Conservation (phyloP, 2,113 vertebrate species). For the Mesitornis unicolor region DNA sequence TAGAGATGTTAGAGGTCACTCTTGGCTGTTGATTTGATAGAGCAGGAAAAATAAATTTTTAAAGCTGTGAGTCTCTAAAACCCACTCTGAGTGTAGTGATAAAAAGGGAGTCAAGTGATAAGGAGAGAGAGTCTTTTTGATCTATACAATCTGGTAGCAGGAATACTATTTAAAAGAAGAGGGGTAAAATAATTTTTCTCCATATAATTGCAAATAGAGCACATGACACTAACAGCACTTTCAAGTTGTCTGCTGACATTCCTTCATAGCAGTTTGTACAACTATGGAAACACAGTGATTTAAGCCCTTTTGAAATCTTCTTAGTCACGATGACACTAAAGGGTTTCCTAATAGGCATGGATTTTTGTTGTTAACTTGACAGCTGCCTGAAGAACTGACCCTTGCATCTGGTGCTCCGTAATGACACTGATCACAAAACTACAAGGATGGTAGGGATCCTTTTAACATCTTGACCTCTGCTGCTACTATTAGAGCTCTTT, state of each 20-base stretch:
- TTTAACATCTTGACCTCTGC: neutral
- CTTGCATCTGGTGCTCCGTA: neutral
- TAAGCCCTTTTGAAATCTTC: neutral
- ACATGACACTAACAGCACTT: neutral
- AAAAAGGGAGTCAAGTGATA: neutral
- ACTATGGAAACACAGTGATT: neutral
- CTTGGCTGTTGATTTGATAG: neutral
- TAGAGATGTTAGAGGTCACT: neutral
- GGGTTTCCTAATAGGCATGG: neutral
- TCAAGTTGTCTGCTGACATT: neutral
- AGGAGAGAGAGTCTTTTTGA: neutral
- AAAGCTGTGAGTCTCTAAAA: neutral
- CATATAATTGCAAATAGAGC: neutral
- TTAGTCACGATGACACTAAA: neutral
- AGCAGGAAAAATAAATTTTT: neutral
- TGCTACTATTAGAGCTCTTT: neutral
- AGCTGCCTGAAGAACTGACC: neutral
- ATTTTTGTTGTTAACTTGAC: neutral
- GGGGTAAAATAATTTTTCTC: neutral
- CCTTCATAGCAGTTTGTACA: neutral
- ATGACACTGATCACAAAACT: neutral
- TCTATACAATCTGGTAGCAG: neutral
- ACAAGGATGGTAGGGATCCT: neutral
- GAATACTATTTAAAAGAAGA: neutral
- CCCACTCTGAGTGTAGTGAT: fast-evolving